These are phyloP conservation scores for Cardiocondyla obscurior DNA, from an alignment of 1,140 invertebrate genomes.

Conservation along the genomic window DNA sequence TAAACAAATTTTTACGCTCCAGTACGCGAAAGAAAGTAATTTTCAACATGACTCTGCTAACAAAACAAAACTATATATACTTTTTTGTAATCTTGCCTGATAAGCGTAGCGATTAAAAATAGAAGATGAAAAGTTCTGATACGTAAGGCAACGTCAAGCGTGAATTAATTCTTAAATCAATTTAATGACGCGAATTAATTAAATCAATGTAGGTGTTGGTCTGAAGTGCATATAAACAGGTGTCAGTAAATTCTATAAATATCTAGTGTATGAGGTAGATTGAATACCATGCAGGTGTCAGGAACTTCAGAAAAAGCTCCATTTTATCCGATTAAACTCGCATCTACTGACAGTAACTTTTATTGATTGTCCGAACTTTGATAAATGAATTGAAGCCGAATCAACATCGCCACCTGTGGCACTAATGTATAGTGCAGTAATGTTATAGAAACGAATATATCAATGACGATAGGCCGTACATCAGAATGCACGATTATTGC, in stretches of 20 bases:
- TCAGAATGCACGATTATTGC: conserved; percentile 49
- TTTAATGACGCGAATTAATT: background rate
- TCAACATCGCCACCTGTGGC: conserved; percentile 69
- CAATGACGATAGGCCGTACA: conserved; percentile 56
- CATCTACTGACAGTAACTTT: conserved; percentile 31
- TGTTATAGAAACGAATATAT: conserved; percentile 68
- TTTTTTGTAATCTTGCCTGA: background rate
- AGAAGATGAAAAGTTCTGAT: background rate
- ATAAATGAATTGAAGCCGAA: conserved; percentile 54
- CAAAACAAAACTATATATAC: background rate
- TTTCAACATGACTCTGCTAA: background rate
- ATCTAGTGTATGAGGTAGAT: background rate
- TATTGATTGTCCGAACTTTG: conserved; percentile 66
- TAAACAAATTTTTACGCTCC: background rate
- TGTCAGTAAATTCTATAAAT: conserved; percentile 27
- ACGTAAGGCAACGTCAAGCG: background rate
- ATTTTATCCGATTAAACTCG: conserved; percentile 47
- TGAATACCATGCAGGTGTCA: background rate
- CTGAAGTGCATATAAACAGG: background rate
- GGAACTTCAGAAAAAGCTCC: conserved; percentile 32
- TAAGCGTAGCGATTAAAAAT: background rate
- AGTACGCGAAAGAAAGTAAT: background rate
- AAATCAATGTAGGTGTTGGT: background rate
- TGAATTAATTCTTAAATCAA: background rate
- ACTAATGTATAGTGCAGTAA: conserved; percentile 67